Evolutionary conservation across 2,113 vertebrate species (phyloP).

Genomic region (Dendrocopos noguchii): DNA sequence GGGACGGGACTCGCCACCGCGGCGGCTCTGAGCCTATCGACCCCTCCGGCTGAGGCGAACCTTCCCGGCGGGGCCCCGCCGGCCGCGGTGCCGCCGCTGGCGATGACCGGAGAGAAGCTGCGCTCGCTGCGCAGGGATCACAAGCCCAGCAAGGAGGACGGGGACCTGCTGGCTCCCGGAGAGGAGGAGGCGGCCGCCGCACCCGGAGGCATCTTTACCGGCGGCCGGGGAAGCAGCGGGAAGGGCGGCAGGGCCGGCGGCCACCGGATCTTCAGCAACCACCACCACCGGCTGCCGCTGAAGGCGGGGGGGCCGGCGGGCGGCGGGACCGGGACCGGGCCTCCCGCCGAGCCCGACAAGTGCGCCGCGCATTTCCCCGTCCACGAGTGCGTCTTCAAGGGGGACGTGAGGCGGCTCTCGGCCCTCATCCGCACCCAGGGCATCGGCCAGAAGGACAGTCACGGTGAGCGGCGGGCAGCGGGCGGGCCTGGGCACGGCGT

Average conservation of each 20-base stretch:
- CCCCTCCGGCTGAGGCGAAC: constrained; percentile 65
- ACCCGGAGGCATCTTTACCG: constrained; percentile 80
- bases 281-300: constrained; percentile 71
- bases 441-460: constrained; percentile 94
- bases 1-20: constrained; percentile 25
- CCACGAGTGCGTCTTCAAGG: constrained; percentile 96
- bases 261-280: constrained; percentile 84
- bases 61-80: constrained; percentile 48
- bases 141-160: constrained; percentile 88
- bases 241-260: constrained; percentile 72
- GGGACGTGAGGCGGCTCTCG: constrained; percentile 92
- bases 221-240: constrained; percentile 74
- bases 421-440: constrained; percentile 96
- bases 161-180: constrained; percentile 87
- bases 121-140: constrained; percentile 92
- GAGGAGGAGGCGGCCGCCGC: constrained; percentile 87
- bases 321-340: background rate
- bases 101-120: constrained; percentile 96
- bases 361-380: constrained; percentile 84
- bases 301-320: constrained; percentile 19
- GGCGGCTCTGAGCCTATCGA: constrained; percentile 46
- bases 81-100: constrained; percentile 44
- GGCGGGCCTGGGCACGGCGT: background rate
- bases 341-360: constrained; percentile 52
- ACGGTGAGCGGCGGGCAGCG: constrained; percentile 79